These are phyloP conservation scores for Xestia ashworthii DNA, from an alignment of 2,888 invertebrate species.

Conservation along the genomic window DNA sequence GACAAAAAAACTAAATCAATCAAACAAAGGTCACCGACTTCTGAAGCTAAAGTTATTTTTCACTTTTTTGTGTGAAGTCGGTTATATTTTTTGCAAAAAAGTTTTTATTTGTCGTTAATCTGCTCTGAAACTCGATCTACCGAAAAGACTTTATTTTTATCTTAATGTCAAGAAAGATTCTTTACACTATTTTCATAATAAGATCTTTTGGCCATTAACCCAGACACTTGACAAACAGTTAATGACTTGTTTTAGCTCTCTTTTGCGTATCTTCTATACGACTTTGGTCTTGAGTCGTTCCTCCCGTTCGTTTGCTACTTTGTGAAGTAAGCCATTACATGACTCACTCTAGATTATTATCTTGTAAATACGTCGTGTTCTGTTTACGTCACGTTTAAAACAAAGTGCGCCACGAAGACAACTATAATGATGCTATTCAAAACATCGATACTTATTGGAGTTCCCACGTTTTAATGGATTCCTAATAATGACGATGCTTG, in stretches of 20 bases:
- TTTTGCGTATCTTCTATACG: not conserved
- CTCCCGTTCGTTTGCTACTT: conserved; percentile 7
- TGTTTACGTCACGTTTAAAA: conserved; percentile 44
- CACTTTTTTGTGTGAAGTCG: too few species aligned
- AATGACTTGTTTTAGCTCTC: not conserved
- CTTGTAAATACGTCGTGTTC: conserved; percentile 31
- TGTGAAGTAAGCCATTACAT: conserved; percentile 10
- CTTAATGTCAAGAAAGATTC: conserved; percentile 10
- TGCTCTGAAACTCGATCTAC: conserved; percentile 19
- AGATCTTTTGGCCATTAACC: conserved; percentile 42
- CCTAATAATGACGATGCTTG: conserved; percentile 1
- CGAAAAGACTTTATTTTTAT: conserved; percentile 8
- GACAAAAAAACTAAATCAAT: too few species aligned
- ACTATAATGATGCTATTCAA: conserved; percentile 16
- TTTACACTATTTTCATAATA: conserved; percentile 21
- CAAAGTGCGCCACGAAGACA: conserved; percentile 16
- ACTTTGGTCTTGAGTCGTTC: not conserved
- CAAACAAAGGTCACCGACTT: too few species aligned
- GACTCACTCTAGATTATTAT: conserved; percentile 48
- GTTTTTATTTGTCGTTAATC: not conserved
- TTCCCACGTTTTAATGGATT: conserved; percentile 33
- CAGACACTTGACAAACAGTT: not conserved
- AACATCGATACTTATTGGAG: conserved; percentile 18
- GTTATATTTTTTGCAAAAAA: too few species aligned
- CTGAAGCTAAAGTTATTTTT: too few species aligned